A percentile compares a stretch with the other conserved stretches of the same genome.
Conservation (phyloP, 2,888 invertebrate genomes). For the Scaptomyza flava region DNA sequence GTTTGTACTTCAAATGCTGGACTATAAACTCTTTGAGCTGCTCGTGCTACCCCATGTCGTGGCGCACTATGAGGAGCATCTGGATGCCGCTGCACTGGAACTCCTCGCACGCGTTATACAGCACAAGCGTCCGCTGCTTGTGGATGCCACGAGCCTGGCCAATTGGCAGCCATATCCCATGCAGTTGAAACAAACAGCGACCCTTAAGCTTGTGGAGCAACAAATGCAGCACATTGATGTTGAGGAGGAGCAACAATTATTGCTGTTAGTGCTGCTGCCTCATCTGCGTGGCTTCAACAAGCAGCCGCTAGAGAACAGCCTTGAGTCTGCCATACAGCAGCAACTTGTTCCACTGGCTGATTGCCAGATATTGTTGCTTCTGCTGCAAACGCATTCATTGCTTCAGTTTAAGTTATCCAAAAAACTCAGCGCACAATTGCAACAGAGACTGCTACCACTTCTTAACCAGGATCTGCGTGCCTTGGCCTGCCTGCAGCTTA, state of each 20-base stretch:
- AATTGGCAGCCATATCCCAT: conserved; percentile 89
- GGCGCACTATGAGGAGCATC: conserved; percentile 86
- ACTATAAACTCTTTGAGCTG: conserved; percentile 89
- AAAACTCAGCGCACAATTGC: conserved; percentile 26
- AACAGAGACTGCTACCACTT: conserved; percentile 46
- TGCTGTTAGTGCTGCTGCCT: conserved; percentile 74
- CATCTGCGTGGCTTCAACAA: conserved; percentile 75
- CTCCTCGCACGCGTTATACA: conserved; percentile 88
- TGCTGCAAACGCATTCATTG: conserved; percentile 59
- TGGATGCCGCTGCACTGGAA: conserved; percentile 86
- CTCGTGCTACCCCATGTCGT: conserved; percentile 89
- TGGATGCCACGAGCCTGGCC: conserved; percentile 86
- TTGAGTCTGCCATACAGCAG: conserved; percentile 32
- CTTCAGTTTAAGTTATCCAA: conserved; percentile 47
- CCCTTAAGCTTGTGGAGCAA: conserved; percentile 60
- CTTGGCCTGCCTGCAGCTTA: conserved; percentile 80
- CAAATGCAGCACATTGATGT: conserved; percentile 49
- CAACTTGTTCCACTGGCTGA: conserved; percentile 16
- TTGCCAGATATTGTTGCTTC: conserved; percentile 40
- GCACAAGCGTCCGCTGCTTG: conserved; percentile 88
- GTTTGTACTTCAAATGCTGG: conserved; percentile 88
- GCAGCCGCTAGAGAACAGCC: conserved; percentile 35
- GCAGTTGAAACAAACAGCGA: conserved; percentile 84
- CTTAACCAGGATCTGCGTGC: conserved; percentile 78
- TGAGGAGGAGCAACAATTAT: conserved; percentile 82